These are phyloP conservation scores for Polydrusus cervinus DNA, from an alignment of 2,888 invertebrate species.

Conservation along the genomic window DNA sequence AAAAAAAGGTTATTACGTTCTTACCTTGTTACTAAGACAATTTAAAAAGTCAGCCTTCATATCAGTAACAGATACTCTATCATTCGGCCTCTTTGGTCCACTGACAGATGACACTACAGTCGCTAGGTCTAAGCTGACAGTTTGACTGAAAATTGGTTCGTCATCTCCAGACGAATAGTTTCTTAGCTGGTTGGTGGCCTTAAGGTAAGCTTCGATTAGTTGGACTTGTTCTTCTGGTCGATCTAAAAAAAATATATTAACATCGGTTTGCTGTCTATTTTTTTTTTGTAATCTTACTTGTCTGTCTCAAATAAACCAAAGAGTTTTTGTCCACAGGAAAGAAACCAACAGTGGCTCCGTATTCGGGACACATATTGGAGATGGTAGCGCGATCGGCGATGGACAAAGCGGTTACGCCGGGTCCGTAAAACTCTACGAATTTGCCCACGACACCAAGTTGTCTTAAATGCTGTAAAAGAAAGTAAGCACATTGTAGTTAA, in stretches of 20 bases:
- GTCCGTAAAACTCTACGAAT: constrained; percentile 98
- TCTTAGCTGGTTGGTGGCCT: constrained; percentile 86
- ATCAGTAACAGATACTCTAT: constrained; percentile 90
- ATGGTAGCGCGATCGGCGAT: constrained; percentile 98
- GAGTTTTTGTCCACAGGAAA: constrained; percentile 93
- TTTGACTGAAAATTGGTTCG: constrained; percentile 91
- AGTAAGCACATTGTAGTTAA: constrained; percentile 22
- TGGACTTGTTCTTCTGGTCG: constrained; percentile 85
- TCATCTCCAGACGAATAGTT: constrained; percentile 83
- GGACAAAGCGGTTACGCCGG: constrained; percentile 91
- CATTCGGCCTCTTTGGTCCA: constrained; percentile 98
- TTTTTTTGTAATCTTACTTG: constrained; percentile 74
- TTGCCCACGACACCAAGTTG: constrained; percentile 97
- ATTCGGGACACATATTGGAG: constrained; percentile 99
- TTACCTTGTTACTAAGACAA: constrained; percentile 90
- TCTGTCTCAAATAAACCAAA: constrained; percentile 88
- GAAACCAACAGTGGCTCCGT: constrained; percentile 96
- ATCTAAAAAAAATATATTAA: constrained; percentile 73
- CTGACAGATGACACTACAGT: constrained; percentile 96
- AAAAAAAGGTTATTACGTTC: too few species aligned
- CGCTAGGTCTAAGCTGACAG: constrained; percentile 88
- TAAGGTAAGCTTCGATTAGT: constrained; percentile 87
- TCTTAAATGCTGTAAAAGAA: constrained; percentile 77
- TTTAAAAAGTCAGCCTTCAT: constrained; percentile 92
- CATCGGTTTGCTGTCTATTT: too few species aligned